Percentiles rank a stretch among this genome's conserved stretches.
Conservation (phyloP, 2,888 invertebrate genomes). For the Leucophora obtusa region DNA sequence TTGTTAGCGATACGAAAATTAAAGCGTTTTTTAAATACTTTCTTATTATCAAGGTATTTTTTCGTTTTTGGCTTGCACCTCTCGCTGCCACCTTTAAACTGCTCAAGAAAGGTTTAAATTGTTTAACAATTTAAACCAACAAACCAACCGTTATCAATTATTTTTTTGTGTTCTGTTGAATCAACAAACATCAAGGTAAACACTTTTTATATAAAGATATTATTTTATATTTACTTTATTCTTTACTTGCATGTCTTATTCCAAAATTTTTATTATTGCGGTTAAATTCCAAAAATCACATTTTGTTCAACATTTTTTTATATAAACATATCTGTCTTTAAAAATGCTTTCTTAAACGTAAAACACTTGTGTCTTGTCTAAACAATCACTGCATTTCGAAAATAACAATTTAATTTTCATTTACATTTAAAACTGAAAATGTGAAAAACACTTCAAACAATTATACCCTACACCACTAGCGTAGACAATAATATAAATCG, state of each 20-base stretch:
- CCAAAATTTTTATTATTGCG: constrained; percentile 1
- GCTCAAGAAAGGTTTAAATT: neutral
- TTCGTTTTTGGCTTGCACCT: constrained; percentile 10
- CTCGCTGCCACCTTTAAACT: neutral
- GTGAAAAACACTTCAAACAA: constrained; percentile 1
- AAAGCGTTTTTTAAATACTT: constrained; percentile 7
- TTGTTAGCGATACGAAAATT: constrained; percentile 18
- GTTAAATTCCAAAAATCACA: constrained; percentile 36
- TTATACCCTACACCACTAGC: constrained; percentile 4
- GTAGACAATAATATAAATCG: neutral
- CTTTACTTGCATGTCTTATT: neutral
- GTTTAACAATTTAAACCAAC: constrained; percentile 16
- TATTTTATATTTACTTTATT: neutral
- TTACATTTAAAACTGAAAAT: neutral
- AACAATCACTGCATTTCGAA: constrained; percentile 47
- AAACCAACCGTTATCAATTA: constrained; percentile 59
- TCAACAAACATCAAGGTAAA: constrained; percentile 58
- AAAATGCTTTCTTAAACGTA: neutral
- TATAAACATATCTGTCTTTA: neutral
- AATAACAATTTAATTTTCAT: neutral
- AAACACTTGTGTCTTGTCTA: constrained; percentile 61
- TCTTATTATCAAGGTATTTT: constrained; percentile 3
- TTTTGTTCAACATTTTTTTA: constrained; percentile 11
- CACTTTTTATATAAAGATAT: constrained; percentile 3
- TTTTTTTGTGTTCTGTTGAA: constrained; percentile 26